A percentile compares a stretch with the other conserved stretches of the same genome.
phyloP scores from a whole-genome alignment of 2,113 vertebrate species.

The Mesitornis unicolor region DNA sequence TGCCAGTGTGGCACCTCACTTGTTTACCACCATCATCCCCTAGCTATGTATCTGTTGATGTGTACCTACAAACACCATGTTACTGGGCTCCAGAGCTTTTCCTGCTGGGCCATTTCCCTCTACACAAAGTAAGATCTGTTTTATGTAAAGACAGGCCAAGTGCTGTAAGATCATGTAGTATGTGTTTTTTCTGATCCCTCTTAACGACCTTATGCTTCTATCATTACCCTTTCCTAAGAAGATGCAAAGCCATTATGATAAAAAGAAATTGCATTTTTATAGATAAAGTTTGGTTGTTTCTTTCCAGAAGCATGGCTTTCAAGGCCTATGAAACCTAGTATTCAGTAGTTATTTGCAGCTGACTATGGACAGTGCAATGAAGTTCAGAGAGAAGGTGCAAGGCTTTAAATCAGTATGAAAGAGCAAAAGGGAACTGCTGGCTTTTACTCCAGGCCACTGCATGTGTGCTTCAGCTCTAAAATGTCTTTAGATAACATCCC shows the following conservation, averaged over 20 bases:
- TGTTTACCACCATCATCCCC: too few species aligned
- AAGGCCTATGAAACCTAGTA: neutral
- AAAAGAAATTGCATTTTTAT: neutral
- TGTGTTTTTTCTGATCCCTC: neutral
- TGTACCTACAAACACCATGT: fast-evolving
- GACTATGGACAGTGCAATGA: neutral
- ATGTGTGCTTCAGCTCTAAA: neutral
- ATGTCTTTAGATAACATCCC: neutral
- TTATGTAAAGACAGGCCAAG: neutral
- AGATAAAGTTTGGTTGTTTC: neutral
- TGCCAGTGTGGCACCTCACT: neutral
- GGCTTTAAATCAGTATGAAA: neutral
- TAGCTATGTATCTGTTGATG: fast-evolving
- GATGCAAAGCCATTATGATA: neutral
- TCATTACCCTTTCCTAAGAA: neutral
- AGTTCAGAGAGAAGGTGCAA: neutral
- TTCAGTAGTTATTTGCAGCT: neutral
- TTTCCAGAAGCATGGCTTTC: neutral
- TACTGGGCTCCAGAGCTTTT: neutral
- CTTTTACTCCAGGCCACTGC: neutral
- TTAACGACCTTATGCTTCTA: neutral
- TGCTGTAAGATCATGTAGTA: neutral
- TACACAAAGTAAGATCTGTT: too few species aligned
- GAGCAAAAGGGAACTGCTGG: neutral
- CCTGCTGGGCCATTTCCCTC: neutral